Percentiles rank a stretch among this genome's conserved stretches.
Conservation (phyloP, 2,797 vertebrate species). For the Tenualosa ilisha region DNA sequence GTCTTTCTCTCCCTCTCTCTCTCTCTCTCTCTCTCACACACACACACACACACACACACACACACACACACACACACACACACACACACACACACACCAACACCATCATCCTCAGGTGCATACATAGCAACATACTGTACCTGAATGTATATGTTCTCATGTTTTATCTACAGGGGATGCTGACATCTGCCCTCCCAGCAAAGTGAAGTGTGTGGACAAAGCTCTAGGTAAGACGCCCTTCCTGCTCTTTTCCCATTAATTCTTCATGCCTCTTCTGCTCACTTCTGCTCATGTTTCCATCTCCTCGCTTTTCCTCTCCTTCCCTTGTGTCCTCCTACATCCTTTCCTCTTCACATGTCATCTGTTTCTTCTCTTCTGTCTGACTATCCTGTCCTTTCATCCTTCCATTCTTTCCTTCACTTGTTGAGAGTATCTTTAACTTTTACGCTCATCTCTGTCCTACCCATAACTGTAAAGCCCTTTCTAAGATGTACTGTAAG, state of each 20-base stretch:
- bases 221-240: constrained; percentile 82
- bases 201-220: constrained; percentile 95
- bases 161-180: constrained; percentile 83
- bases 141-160: constrained; percentile 60
- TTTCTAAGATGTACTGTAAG: neutral
- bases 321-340: neutral
- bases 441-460: neutral
- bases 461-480: neutral
- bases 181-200: constrained; percentile 92
- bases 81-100: constrained; percentile 73
- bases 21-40: neutral
- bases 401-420: neutral
- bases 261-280: constrained; percentile 14
- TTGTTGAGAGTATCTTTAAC: neutral
- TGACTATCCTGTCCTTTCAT: neutral
- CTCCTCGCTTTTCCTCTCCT: neutral
- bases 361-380: neutral
- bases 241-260: neutral
- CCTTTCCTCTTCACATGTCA: neutral
- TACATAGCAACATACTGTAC: neutral
- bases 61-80: constrained; percentile 48
- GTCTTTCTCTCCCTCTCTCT: too few species aligned
- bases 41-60: constrained; percentile 32
- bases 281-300: too few species aligned
- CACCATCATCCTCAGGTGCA: constrained; percentile 73